Evolutionary conservation across 2,113 vertebrate genomes (phyloP).

Genomic region (Labeo rohita): DNA sequence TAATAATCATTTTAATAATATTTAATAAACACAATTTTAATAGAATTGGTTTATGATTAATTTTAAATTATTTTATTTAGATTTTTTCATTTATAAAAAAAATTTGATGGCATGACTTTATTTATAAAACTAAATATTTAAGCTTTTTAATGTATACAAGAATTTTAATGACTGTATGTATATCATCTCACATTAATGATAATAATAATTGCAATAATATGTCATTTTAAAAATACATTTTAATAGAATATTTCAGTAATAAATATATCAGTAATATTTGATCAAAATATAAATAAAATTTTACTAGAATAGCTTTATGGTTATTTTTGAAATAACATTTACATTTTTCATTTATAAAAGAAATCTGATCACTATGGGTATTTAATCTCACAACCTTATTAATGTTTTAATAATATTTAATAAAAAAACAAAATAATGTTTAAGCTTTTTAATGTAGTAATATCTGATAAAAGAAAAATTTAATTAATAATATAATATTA

Average conservation of each 20-base stretch:
- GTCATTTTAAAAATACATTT: too few relatives aligned
- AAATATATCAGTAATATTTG: too few relatives aligned
- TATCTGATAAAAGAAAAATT: neutral
- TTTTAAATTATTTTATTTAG: too few relatives aligned
- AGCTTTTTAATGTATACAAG: too few relatives aligned
- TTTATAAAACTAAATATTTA: too few relatives aligned
- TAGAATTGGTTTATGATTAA: too few relatives aligned
- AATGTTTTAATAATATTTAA: neutral
- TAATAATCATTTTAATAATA: neutral
- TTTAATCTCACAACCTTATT: neutral
- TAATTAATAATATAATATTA: neutral
- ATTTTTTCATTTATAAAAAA: neutral
- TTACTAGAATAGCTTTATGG: neutral
- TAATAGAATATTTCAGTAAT: too few relatives aligned
- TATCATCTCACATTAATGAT: too few relatives aligned
- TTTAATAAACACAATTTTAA: neutral
- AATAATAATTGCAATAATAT: too few relatives aligned
- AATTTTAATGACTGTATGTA: too few relatives aligned
- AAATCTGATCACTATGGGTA: neutral
- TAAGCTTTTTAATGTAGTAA: neutral
- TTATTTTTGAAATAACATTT: neutral
- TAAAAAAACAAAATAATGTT: neutral
- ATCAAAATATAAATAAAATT: too few relatives aligned
- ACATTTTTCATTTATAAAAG: neutral
- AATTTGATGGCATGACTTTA: too few relatives aligned